Percentiles rank a stretch among this genome's conserved stretches.
phyloP scores from a whole-genome alignment of 2,888 invertebrate genomes.

The Scaeva pyrastri region DNA sequence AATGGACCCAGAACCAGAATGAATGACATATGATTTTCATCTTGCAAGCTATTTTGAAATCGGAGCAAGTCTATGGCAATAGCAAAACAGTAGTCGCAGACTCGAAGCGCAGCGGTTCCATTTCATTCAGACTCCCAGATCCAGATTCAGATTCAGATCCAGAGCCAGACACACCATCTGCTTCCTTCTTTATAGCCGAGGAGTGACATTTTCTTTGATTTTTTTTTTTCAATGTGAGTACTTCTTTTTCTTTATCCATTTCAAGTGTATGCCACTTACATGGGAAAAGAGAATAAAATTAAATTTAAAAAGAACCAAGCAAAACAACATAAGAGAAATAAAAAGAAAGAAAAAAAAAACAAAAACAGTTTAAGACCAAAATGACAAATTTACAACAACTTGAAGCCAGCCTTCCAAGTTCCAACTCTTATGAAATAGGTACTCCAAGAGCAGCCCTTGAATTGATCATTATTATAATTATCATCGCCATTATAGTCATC shows the following conservation, averaged over 20 bases:
- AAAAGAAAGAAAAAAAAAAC: slow-evolving; percentile 13
- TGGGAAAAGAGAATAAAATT: slow-evolving; percentile 32
- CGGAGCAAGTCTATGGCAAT: slow-evolving; percentile 42
- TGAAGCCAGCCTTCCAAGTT: slow-evolving; percentile 33
- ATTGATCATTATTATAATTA: slow-evolving; percentile 74
- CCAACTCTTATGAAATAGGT: no score
- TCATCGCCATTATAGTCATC: slow-evolving; percentile 69
- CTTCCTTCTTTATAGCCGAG: slow-evolving; percentile 67
- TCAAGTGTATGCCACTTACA: slow-evolving; percentile 57
- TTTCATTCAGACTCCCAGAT: background rate
- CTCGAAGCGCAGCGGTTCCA: background rate
- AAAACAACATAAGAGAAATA: no score
- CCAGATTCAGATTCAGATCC: background rate
- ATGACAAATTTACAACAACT: slow-evolving; percentile 73
- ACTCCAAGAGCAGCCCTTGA: slow-evolving; percentile 54
- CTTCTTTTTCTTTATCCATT: slow-evolving; percentile 27
- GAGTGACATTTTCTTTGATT: slow-evolving; percentile 66
- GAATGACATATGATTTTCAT: slow-evolving; percentile 71
- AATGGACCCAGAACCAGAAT: slow-evolving; percentile 29
- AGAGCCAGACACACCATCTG: slow-evolving; percentile 57
- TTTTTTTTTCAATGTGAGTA: slow-evolving; percentile 2
- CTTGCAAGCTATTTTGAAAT: slow-evolving; percentile 65
- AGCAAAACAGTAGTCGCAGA: slow-evolving; percentile 57
- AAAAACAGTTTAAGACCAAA: slow-evolving; percentile 53
- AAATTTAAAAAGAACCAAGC: slow-evolving; percentile 36